Evolutionary conservation across 1,140 invertebrate genomes (phyloP).

Genomic region (Zaprionus capensis): DNA sequence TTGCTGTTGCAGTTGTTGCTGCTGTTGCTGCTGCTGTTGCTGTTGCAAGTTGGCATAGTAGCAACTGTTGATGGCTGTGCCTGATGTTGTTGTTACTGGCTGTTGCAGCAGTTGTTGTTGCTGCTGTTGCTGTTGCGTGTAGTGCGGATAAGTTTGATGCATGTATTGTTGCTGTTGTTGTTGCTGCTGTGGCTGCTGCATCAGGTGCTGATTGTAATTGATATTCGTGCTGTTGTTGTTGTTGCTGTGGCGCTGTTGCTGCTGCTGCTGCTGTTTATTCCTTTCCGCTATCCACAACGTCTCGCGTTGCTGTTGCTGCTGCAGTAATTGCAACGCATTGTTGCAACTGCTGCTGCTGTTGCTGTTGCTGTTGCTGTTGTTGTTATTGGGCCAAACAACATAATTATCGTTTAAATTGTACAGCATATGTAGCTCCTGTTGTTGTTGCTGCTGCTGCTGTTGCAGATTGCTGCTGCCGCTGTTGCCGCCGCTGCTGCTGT

Average conservation of each 20-base stretch:
- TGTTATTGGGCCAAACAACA: constrained; percentile 55
- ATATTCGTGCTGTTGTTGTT: constrained; percentile 56
- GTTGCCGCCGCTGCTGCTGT: constrained; percentile 40
- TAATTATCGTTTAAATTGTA: constrained; percentile 58
- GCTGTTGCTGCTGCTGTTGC: constrained; percentile 35
- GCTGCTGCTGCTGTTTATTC: constrained; percentile 64
- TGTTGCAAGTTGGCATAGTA: constrained; percentile 49
- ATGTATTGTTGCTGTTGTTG: constrained; percentile 47
- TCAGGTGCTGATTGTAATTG: constrained; percentile 70
- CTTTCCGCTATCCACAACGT: constrained; percentile 48
- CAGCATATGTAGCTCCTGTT: constrained; percentile 54
- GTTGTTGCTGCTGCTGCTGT: constrained; percentile 45
- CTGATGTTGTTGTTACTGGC: constrained; percentile 49
- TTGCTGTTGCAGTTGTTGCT: constrained; percentile 33
- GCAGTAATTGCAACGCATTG: constrained; percentile 50
- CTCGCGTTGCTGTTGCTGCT: constrained; percentile 49
- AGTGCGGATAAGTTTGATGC: constrained; percentile 42
- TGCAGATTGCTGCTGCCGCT: constrained; percentile 35
- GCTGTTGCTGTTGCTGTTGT: constrained; percentile 29
- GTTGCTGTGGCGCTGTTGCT: constrained; percentile 38
- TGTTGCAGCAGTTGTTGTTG: constrained; percentile 44
- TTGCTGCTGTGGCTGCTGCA: constrained; percentile 53
- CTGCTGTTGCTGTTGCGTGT: constrained; percentile 38
- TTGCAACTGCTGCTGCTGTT: constrained; percentile 20
- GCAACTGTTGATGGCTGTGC: constrained; percentile 36